Conservation (phyloP, 1,140 invertebrate species). For the Dreissena rostriformis region DNA sequence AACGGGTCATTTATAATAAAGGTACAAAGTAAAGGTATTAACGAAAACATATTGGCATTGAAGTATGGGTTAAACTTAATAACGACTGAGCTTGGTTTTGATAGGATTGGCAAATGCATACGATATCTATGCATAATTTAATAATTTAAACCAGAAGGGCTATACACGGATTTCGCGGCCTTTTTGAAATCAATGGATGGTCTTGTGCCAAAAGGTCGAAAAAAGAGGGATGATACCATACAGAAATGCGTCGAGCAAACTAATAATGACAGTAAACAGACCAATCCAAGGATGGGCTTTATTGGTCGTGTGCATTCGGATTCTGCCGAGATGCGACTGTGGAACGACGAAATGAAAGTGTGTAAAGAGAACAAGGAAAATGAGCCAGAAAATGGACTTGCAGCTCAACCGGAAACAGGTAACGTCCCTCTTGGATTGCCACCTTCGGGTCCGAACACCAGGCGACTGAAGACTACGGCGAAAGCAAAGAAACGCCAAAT, state of each 20-base stretch:
- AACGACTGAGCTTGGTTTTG: conserved; percentile 88
- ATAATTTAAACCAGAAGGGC: conserved; percentile 60
- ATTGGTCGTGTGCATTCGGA: conserved; percentile 41
- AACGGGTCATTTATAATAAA: too few relatives aligned
- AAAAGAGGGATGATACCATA: conserved; percentile 40
- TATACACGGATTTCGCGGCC: conserved; percentile 73
- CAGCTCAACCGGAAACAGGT: conserved; percentile 22
- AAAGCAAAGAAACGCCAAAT: conserved; percentile 77
- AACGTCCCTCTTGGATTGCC: conserved; percentile 56
- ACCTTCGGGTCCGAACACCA: conserved; percentile 53
- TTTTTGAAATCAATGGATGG: conserved; percentile 84
- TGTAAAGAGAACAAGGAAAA: conserved; percentile 61
- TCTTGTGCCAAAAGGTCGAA: conserved; percentile 78
- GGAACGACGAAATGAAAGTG: conserved; percentile 29
- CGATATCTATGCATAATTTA: too few relatives aligned
- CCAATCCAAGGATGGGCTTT: conserved; percentile 3
- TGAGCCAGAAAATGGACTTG: conserved; percentile 32
- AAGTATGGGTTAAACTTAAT: conserved; percentile 85
- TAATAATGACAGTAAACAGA: conserved; percentile 32
- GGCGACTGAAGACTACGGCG: conserved; percentile 73
- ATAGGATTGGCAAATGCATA: too few relatives aligned
- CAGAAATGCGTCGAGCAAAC: conserved; percentile 29
- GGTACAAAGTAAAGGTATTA: too few relatives aligned
- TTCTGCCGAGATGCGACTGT: conserved; percentile 35
- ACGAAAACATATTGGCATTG: too few relatives aligned